A percentile compares a stretch with the other conserved stretches of the same genome.
Evolutionary conservation across 2,888 invertebrate species (phyloP).

Genomic region (Cerceris ruficornis): DNA sequence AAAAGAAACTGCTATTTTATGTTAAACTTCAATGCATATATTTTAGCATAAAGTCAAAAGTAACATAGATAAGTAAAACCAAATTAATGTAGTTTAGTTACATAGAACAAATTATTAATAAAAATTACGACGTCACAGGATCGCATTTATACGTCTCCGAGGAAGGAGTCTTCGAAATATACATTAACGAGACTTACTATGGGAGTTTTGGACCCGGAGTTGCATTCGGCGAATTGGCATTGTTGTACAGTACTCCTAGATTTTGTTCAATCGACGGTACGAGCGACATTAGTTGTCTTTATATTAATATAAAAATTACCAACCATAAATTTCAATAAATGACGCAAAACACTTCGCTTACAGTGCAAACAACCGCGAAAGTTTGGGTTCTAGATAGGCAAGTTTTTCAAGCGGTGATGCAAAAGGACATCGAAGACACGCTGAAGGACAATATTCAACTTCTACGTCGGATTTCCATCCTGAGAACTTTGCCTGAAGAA

Average conservation of each 20-base stretch:
- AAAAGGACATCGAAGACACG: constrained; percentile 89
- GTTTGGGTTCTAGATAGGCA: constrained; percentile 94
- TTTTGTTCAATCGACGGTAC: constrained; percentile 92
- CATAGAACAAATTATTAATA: not conserved
- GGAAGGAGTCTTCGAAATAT: constrained; percentile 92
- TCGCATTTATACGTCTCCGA: constrained; percentile 93
- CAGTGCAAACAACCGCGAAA: constrained; percentile 88
- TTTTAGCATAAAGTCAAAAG: too few species aligned
- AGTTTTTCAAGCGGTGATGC: constrained; percentile 93
- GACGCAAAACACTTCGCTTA: not conserved
- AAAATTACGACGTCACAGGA: constrained; percentile 79
- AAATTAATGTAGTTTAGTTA: too few species aligned
- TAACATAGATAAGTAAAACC: too few species aligned
- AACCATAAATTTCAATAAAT: not conserved
- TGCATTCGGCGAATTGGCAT: constrained; percentile 95
- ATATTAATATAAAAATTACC: not conserved
- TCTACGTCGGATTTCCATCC: constrained; percentile 89
- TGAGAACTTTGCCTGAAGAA: constrained; percentile 83
- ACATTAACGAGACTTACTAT: constrained; percentile 88
- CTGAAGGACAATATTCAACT: constrained; percentile 92
- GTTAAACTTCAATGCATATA: too few species aligned
- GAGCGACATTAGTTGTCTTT: too few species aligned
- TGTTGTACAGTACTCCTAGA: constrained; percentile 95
- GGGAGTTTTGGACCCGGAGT: constrained; percentile 91
- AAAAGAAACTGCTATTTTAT: too few species aligned